Evolutionary conservation across 2,888 invertebrate genomes (phyloP), one percentile per base, ranked within the genome.

Genomic region (Cephus pygmeus): DNA sequence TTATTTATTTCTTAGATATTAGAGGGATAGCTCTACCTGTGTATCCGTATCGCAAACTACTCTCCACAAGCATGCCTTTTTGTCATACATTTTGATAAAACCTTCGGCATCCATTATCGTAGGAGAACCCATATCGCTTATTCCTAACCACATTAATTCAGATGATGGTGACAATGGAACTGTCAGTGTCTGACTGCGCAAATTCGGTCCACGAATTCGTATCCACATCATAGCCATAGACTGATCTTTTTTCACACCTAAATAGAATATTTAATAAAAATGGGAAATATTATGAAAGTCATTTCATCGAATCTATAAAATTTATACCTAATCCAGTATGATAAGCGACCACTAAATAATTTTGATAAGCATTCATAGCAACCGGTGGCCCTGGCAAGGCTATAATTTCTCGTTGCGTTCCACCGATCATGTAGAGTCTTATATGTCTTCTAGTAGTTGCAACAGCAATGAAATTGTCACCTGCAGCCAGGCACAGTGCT

Each of bases 361-460:
- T 93, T 69, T 93, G 93, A 82, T 93, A 92, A 0, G 94, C 95
- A 73, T 94, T 92, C 90, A 97, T 92, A 36, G 95, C 93, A 6
- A 98, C 94, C 30, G 96, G 92, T 9, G 95, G 94, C 1, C 97
- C 97, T 0, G 96, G 95, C 75, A 97, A 90, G 1, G 94, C 93
- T 76, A 97, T 92, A 12, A 96, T 91, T 86, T 96, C 96, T 87
- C 95, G 94, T 92, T 99, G 99, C 0, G 97, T 95, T 73, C 99
- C 99, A 91, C 96, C 95, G 15, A 96, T 93, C 9, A 96, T 96
- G 91, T 96, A 98, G 6, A 99, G 91, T n/a, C 98, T 92, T 75
- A 99, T 91, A 83, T 95, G 94, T 34, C 97, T 93, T 77, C 93
- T 93, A 84, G 93, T 94, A 0, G 98, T 98, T 2, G 95, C 96